Evolutionary conservation across 2,113 vertebrate species (phyloP).

Genomic region (Tenebrosternarchus preto): DNA sequence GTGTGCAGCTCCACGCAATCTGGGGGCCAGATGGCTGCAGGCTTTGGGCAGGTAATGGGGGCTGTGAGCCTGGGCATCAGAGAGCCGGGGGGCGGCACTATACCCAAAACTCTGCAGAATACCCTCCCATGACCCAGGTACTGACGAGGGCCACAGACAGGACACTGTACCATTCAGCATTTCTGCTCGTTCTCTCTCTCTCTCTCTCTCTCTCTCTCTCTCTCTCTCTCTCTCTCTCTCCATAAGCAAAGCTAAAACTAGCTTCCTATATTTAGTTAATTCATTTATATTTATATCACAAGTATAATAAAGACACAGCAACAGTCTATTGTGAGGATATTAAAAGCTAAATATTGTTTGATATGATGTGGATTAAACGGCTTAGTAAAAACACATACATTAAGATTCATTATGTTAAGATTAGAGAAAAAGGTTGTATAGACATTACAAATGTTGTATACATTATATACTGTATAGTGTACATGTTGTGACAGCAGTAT

Average conservation of each 20-base stretch:
- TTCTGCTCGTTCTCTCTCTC: conserved; percentile 7
- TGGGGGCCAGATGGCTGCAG: conserved; percentile 81
- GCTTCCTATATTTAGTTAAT: not conserved
- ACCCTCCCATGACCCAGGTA: conserved; percentile 66
- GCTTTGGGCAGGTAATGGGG: conserved; percentile 75
- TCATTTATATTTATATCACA: not conserved
- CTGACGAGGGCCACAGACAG: conserved; percentile 62
- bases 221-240: not conserved
- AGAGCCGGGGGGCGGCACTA: conserved; percentile 63
- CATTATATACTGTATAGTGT: too few relatives aligned
- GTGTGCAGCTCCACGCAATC: conserved; percentile 71
- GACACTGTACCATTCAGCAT: conserved; percentile 57
- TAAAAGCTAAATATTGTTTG: not conserved
- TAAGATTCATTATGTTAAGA: too few relatives aligned
- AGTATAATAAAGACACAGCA: not conserved
- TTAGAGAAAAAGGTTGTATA: not conserved
- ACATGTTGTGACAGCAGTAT: too few relatives aligned
- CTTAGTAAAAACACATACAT: too few relatives aligned
- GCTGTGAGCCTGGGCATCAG: conserved; percentile 70
- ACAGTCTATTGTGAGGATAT: not conserved
- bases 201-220: conserved; percentile 35
- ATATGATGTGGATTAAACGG: too few relatives aligned
- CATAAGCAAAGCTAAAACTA: not conserved
- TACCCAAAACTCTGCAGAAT: conserved; percentile 67
- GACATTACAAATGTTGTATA: too few relatives aligned